phyloP scores from a whole-genome alignment of 2,888 invertebrate genomes.

The Lasioglossum pauxillum region DNA sequence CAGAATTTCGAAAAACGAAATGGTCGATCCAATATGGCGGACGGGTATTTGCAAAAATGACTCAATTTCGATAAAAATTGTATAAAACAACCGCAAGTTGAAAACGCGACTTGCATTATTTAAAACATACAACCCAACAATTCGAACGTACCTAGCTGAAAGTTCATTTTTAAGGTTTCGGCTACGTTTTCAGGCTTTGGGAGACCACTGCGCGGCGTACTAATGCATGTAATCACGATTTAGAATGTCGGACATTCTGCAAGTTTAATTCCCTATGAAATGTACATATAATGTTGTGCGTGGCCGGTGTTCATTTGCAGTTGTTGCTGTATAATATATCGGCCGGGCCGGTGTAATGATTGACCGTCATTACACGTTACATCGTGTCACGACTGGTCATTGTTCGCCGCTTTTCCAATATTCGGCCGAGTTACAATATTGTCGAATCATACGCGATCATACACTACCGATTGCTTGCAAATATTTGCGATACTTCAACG shows the following conservation, averaged over 20 bases:
- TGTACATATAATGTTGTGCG: neutral
- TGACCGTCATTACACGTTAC: slow-evolving; percentile 51
- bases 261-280: slow-evolving; percentile 1
- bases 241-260: neutral
- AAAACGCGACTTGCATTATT: no score
- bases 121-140: no score
- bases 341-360: slow-evolving; percentile 45
- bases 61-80: no score
- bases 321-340: slow-evolving; percentile 32
- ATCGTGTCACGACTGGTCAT: slow-evolving; percentile 21
- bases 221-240: neutral
- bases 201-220: no score
- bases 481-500: slow-evolving; percentile 53
- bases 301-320: neutral
- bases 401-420: slow-evolving; percentile 48
- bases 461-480: slow-evolving; percentile 57
- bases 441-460: slow-evolving; percentile 47
- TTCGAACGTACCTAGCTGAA: no score
- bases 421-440: slow-evolving; percentile 46
- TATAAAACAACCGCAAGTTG: no score
- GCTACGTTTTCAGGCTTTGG: no score
- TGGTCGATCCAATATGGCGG: no score
- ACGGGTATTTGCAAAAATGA: no score
- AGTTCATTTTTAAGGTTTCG: no score
- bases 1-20: no score